These are phyloP conservation scores for Polia nebulosa DNA, from an alignment of 2,888 invertebrate species.

Conservation along the genomic window DNA sequence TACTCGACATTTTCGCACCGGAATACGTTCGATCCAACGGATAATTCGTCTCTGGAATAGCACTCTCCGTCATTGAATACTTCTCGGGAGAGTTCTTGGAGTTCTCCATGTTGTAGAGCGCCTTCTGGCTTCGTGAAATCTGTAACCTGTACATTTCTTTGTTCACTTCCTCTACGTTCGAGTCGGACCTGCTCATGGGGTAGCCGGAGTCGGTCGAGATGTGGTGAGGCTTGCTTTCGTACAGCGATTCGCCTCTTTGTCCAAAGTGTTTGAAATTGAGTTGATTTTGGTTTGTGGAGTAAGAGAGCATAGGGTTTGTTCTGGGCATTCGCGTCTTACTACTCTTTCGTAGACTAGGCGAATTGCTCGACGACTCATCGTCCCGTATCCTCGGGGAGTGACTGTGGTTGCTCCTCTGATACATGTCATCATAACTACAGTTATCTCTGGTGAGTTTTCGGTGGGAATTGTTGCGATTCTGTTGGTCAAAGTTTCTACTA, in stretches of 20 bases:
- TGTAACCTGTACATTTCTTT: constrained; percentile 90
- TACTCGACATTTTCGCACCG: constrained; percentile 86
- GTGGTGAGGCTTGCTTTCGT: constrained; percentile 88
- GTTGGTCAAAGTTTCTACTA: constrained; percentile 86
- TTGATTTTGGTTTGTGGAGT: constrained; percentile 87
- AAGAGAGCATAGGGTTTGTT: constrained; percentile 91
- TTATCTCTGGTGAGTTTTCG: constrained; percentile 90
- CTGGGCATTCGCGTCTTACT: constrained; percentile 90
- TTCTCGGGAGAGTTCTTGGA: constrained; percentile 85
- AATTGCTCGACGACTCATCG: constrained; percentile 88
- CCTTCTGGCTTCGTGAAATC: constrained; percentile 89
- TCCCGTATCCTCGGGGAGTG: constrained; percentile 85
- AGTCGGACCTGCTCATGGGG: constrained; percentile 88
- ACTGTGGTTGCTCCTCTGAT: constrained; percentile 85
- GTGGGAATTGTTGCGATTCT: constrained; percentile 88
- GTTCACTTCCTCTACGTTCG: constrained; percentile 89
- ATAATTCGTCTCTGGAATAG: constrained; percentile 86
- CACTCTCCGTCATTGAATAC: constrained; percentile 80
- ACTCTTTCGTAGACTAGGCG: constrained; percentile 88
- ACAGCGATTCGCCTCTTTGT: constrained; percentile 85
- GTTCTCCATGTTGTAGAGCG: constrained; percentile 87
- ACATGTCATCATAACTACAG: constrained; percentile 86
- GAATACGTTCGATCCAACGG: constrained; percentile 88
- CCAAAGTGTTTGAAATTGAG: constrained; percentile 88
- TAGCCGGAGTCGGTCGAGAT: constrained; percentile 87